phyloP scores from a whole-genome alignment of 2,888 invertebrate genomes.

The Synanthedon andrenaeformis region DNA sequence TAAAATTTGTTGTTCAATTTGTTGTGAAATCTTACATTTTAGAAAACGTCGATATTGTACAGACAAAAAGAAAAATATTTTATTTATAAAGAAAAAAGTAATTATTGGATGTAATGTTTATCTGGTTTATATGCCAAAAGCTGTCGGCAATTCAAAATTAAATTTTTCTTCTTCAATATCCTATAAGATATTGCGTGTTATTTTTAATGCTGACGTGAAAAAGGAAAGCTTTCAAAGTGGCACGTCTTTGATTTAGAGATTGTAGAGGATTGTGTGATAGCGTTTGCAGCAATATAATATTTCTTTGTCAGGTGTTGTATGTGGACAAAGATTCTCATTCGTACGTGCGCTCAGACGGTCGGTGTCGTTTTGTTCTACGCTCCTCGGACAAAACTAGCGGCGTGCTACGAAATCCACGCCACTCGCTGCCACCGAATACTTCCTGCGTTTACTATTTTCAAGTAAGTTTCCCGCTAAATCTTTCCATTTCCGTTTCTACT shows the following conservation, averaged over 20 bases:
- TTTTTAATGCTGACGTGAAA: not conserved
- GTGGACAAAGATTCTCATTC: conserved; percentile 81
- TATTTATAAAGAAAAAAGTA: too few relatives aligned
- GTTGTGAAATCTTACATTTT: too few relatives aligned
- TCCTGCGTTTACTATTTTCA: conserved; percentile 84
- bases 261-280: not conserved
- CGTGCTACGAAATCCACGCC: conserved; percentile 79
- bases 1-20: too few relatives aligned
- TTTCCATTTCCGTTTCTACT: not conserved
- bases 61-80: too few relatives aligned
- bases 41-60: too few relatives aligned
- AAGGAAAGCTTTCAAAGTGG: not conserved
- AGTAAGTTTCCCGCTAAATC: conserved; percentile 24
- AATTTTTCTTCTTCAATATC: too few relatives aligned
- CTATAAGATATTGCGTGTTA: not conserved
- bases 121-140: too few relatives aligned
- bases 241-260: not conserved
- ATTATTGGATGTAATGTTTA: too few relatives aligned
- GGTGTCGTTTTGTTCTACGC: conserved; percentile 81
- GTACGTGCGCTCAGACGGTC: conserved; percentile 78
- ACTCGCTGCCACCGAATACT: conserved; percentile 84
- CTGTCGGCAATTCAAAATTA: too few relatives aligned
- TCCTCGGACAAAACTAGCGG: conserved; percentile 82
- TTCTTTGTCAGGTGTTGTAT: conserved; percentile 71
- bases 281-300: not conserved